Evolutionary conservation across 1,140 invertebrate species (phyloP).

Genomic region (Cotesia vestalis): DNA sequence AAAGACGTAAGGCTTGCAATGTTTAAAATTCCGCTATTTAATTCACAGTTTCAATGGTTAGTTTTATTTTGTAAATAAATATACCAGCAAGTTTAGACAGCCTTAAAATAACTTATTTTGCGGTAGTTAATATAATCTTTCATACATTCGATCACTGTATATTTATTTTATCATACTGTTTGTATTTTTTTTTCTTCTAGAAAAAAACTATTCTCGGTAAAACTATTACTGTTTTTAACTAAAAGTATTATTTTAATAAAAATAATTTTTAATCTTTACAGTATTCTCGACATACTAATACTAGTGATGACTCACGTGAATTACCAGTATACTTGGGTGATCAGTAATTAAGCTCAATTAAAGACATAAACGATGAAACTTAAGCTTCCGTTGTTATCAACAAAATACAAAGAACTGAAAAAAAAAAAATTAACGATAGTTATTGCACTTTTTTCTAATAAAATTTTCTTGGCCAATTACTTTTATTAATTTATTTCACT

Average conservation of each 20-base stretch:
- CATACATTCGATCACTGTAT: no score
- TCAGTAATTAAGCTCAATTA: constrained; percentile 37
- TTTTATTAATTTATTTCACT: neutral
- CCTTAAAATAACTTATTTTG: no score
- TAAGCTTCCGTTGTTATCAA: constrained; percentile 19
- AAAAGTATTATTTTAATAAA: neutral
- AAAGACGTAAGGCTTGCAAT: neutral
- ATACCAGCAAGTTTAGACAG: neutral
- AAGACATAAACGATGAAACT: constrained; percentile 29
- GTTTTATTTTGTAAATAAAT: constrained; percentile 11
- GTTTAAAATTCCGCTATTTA: constrained; percentile 7
- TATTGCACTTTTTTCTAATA: neutral
- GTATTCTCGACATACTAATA: neutral
- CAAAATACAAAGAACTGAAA: constrained; percentile 13
- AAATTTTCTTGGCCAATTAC: neutral
- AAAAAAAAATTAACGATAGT: constrained; percentile 6
- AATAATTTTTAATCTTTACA: neutral
- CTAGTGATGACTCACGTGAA: constrained; percentile 29
- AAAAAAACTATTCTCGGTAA: neutral
- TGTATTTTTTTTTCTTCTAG: neutral
- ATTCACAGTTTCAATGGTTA: constrained; percentile 10
- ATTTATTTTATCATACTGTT: no score
- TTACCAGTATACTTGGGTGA: constrained; percentile 10
- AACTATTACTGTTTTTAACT: neutral
- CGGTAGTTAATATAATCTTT: no score